phyloP scores from a whole-genome alignment of 1,140 invertebrate species.

The Bombus haemorrhoidalis region DNA sequence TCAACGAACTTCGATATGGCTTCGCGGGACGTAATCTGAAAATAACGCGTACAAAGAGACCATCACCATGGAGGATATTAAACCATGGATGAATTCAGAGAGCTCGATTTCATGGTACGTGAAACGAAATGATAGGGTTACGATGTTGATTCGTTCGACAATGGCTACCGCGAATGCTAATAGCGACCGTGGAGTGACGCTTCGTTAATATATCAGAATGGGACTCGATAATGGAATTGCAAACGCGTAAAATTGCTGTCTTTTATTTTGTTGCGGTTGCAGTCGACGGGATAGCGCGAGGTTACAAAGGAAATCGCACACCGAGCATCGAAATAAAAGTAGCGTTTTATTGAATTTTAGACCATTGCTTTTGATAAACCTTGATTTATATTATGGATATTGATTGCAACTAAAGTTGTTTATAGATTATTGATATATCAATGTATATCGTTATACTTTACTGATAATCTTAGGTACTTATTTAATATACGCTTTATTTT shows the following conservation, averaged over 20 bases:
- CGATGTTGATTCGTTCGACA: conserved; percentile 47
- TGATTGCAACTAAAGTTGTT: no score
- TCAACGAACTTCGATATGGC: not conserved
- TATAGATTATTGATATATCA: no score
- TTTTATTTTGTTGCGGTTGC: conserved; percentile 21
- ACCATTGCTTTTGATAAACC: not conserved
- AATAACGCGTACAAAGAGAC: conserved; percentile 6
- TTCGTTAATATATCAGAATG: conserved; percentile 35
- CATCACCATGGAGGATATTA: conserved; percentile 39
- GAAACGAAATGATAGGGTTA: conserved; percentile 63
- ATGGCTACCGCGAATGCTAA: conserved; percentile 31
- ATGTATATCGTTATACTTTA: no score
- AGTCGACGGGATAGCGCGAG: not conserved
- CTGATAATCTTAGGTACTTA: no score
- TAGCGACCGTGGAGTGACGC: conserved; percentile 10
- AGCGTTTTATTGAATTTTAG: not conserved
- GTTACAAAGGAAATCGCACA: conserved; percentile 16
- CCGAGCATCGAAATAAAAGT: not conserved
- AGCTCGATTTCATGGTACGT: conserved; percentile 55
- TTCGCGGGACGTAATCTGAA: not conserved
- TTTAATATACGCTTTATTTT: no score
- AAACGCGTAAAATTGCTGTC: conserved; percentile 32
- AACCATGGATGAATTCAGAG: conserved; percentile 21
- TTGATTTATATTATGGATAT: no score
- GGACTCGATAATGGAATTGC: conserved; percentile 37